Conservation (phyloP, 64 coral and sea anemone species). For the Actinia tenebrosa region DNA sequence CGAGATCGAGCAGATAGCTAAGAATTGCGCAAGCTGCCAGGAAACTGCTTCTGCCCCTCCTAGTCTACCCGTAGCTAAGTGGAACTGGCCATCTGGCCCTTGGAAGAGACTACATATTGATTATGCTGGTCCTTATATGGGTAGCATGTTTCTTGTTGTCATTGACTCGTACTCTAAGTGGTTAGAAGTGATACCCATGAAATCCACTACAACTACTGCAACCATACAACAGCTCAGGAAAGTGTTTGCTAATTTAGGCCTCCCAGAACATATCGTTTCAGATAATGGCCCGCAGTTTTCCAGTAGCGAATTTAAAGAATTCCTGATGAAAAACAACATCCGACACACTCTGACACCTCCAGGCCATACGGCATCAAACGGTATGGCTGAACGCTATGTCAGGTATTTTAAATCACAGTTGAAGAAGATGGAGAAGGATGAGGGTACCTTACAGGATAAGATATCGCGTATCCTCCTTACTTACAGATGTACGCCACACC, state of each 20-base stretch:
- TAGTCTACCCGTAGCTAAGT: conserved; percentile 36
- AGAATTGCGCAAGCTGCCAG: conserved; percentile 16
- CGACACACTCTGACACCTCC: conserved; percentile 31
- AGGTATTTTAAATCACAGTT: conserved; percentile 32
- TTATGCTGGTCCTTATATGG: conserved; percentile 32
- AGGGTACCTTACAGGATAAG: conserved; percentile 19
- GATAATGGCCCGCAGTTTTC: conserved; percentile 34
- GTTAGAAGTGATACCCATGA: conserved; percentile 39
- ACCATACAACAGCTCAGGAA: conserved; percentile 22
- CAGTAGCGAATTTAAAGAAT: conserved; percentile 30
- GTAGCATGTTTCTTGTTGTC: conserved; percentile 48
- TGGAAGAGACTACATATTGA: conserved; percentile 41
- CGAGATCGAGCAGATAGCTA: conserved; percentile 10
- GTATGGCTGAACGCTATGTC: conserved; percentile 41
- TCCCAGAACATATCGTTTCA: conserved; percentile 27
- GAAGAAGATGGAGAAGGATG: conserved; percentile 23
- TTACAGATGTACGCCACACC: conserved; percentile 41
- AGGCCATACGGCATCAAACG: conserved; percentile 27
- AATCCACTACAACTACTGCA: conserved; percentile 3
- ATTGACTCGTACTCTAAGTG: conserved; percentile 50
- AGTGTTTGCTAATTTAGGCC: conserved; percentile 12
- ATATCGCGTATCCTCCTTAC: conserved; percentile 29
- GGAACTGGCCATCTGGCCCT: conserved; percentile 37
- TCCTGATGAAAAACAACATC: conserved; percentile 40
- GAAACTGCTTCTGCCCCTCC: conserved; percentile 31